A percentile compares a stretch with the other conserved stretches of the same genome.
Evolutionary conservation across 2,888 invertebrate genomes (phyloP).

Genomic region (Portevinia maculata): DNA sequence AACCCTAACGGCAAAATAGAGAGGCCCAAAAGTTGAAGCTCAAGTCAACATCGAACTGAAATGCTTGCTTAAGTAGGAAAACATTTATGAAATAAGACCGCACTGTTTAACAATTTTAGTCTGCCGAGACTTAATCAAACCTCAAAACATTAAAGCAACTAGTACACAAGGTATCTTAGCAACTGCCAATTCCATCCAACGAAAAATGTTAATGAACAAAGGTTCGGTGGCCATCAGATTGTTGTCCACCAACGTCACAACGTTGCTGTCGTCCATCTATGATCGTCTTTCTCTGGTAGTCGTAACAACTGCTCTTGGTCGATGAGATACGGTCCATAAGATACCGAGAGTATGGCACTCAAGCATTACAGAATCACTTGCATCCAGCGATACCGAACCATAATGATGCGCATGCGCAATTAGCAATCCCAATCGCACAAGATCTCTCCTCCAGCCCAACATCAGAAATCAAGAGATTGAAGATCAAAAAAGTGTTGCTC

Average conservation of each 20-base stretch:
- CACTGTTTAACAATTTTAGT: conserved; percentile 26
- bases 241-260: conserved; percentile 32
- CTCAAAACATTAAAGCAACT: neutral
- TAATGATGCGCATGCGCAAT: conserved; percentile 73
- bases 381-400: conserved; percentile 43
- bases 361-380: conserved; percentile 48
- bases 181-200: conserved; percentile 44
- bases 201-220: conserved; percentile 69
- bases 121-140: neutral
- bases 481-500: conserved; percentile 44
- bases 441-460: conserved; percentile 42
- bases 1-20: no score
- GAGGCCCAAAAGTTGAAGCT: no score
- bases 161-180: conserved; percentile 1
- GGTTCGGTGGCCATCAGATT: conserved; percentile 60
- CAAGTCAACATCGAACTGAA: no score
- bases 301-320: conserved; percentile 26
- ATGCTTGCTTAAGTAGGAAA: no score
- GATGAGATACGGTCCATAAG: conserved; percentile 65
- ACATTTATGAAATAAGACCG: neutral
- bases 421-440: conserved; percentile 68
- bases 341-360: conserved; percentile 65
- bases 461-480: conserved; percentile 53
- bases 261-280: conserved; percentile 18
- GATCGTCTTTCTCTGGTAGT: conserved; percentile 7